Percentiles rank a stretch among this genome's conserved stretches.
phyloP scores from a whole-genome alignment of 2,888 invertebrate genomes.

The Eupelmus urozonus region DNA sequence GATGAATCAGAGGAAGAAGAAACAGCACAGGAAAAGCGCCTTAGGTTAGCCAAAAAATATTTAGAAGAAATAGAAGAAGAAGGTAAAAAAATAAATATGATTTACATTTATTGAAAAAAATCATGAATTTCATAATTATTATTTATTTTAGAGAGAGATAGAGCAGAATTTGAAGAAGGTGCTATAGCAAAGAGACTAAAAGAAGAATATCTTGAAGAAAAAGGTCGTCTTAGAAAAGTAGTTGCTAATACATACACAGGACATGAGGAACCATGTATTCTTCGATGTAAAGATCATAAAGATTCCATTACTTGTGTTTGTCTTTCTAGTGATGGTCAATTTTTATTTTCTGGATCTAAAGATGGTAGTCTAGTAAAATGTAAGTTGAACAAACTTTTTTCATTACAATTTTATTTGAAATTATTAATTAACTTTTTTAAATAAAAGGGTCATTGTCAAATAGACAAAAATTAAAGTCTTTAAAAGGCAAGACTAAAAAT shows the following conservation, averaged over 20 bases:
- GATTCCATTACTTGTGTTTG: conserved; percentile 89
- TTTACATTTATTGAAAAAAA: conserved; percentile 12
- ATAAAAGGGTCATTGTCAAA: conserved; percentile 80
- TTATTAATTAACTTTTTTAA: conserved; percentile 26
- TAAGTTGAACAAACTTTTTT: conserved; percentile 70
- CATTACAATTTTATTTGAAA: neutral
- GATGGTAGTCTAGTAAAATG: conserved; percentile 93
- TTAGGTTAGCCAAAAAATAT: conserved; percentile 93
- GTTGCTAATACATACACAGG: conserved; percentile 83
- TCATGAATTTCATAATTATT: neutral
- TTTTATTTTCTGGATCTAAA: conserved; percentile 91
- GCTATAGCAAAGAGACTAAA: conserved; percentile 87
- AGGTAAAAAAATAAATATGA: conserved; percentile 73
- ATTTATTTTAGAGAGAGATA: conserved; percentile 82
- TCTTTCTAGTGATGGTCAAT: conserved; percentile 85
- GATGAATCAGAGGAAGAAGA: conserved; percentile 81
- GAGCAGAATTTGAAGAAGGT: conserved; percentile 82
- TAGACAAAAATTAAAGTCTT: conserved; percentile 80
- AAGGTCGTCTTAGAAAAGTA: conserved; percentile 86
- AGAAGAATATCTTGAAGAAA: conserved; percentile 91
- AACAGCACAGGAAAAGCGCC: conserved; percentile 93
- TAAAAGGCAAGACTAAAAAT: conserved; percentile 71
- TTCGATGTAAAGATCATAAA: conserved; percentile 89
- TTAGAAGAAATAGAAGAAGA: conserved; percentile 91
- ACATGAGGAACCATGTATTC: conserved; percentile 75